A percentile compares a stretch with the other conserved stretches of the same genome.
Evolutionary conservation across 1,140 invertebrate genomes (phyloP).

Genomic region (Anastatus disparis): DNA sequence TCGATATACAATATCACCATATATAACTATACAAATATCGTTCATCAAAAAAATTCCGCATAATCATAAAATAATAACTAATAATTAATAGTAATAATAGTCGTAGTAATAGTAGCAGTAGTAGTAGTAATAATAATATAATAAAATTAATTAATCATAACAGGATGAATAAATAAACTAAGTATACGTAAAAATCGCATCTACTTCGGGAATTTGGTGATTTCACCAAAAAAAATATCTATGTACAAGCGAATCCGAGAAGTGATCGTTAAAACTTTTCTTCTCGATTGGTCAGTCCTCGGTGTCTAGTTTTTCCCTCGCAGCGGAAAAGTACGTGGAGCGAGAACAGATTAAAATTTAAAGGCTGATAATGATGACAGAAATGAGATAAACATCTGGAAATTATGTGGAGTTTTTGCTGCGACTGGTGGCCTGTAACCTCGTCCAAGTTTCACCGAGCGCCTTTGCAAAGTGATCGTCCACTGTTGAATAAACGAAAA

Average conservation of each 20-base stretch:
- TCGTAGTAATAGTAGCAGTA: background rate
- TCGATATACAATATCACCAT: background rate
- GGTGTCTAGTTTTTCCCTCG: too few relatives aligned
- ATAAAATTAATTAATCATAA: conserved; percentile 36
- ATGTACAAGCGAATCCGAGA: conserved; percentile 19
- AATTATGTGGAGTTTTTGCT: conserved; percentile 44
- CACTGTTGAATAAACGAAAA: conserved; percentile 59
- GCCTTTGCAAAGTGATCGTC: conserved; percentile 98
- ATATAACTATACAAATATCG: conserved; percentile 9
- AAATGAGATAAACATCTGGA: too few relatives aligned
- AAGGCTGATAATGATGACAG: background rate
- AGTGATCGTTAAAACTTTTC: too few relatives aligned
- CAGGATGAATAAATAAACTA: conserved; percentile 36
- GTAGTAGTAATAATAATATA: conserved; percentile 5
- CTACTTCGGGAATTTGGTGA: conserved; percentile 13
- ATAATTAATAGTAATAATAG: background rate
- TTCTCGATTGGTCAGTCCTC: too few relatives aligned
- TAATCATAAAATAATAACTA: conserved; percentile 15
- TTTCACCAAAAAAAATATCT: background rate
- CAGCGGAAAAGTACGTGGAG: background rate
- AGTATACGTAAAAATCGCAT: conserved; percentile 11
- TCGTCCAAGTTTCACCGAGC: conserved; percentile 91
- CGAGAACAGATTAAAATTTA: background rate
- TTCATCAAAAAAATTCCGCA: background rate
- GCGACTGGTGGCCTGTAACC: conserved; percentile 75